Base-by-base conservation (phyloP, 2,113 vertebrate species). In the Lanius collurio region DNA sequence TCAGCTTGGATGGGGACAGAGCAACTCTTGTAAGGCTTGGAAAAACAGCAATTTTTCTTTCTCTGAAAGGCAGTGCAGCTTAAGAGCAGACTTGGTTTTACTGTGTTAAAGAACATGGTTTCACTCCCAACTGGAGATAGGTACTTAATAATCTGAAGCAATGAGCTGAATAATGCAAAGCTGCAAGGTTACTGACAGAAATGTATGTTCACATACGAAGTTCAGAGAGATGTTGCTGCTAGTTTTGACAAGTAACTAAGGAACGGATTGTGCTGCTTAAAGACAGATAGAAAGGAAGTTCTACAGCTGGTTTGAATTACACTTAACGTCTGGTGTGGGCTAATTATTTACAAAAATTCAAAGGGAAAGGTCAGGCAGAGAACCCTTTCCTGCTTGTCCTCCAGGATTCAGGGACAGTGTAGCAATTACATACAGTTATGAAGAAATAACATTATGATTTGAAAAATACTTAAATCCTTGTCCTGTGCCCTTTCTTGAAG, bases 311-410 rank as follows among this genome's bases (percentile, higher is more conserved):
- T 94, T 42, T 86, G 41, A 5, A 1, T 95, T 89, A 77, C 28
- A 23, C 41, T 89, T 90, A 77, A 59, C 0, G 2, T 87, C 92
- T 94, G 57, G 56, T 89, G 52, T 75, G 31, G 41, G 47, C 39
- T 89, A 90, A 93, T 46, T 96, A 95, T 94, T 95, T 95, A 92
- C 90, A 81, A 75, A 92, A 92, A 81, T 74, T 92, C 73, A 83
- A 83, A 95, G 49, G 39, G 22, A 78, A 92, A 96, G 83, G 90
- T 94, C 92, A 90, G 57, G 33, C 64, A 78, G 56, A 91, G 46
- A 83, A 71, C 28, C 11, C 26, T 67, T 78, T 56, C 9, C n/a
- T 78, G 71, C 55, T 63, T 49, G 41, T 41, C 27, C 22, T 41
- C 41, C 49, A 71, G 52, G 49, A 37, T 10, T 74, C 24, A 2